A percentile compares a stretch with the other conserved stretches of the same genome.
Conservation (phyloP, 2,113 vertebrate species). For the Myotis davidii region DNA sequence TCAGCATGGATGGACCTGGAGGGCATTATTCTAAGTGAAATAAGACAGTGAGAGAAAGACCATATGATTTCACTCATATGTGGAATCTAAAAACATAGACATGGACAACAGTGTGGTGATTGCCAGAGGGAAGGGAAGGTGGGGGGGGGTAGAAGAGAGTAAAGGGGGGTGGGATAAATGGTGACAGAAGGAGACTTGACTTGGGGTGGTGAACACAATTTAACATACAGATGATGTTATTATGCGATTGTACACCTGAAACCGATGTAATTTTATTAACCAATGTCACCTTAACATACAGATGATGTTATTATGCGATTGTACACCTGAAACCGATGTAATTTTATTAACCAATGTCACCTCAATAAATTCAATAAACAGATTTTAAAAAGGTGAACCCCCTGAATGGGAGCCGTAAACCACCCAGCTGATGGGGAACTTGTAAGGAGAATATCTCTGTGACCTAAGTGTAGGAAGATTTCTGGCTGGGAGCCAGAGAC, state of each 20-base stretch:
- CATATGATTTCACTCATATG: neutral
- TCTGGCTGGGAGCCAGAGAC: neutral
- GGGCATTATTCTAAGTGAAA: neutral
- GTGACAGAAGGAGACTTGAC: neutral
- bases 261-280: neutral
- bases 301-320: neutral
- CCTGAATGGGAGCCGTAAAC: neutral
- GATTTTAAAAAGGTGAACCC: neutral
- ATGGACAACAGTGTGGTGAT: neutral
- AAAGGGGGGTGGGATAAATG: neutral
- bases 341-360: neutral
- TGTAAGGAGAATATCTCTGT: constrained; percentile 20
- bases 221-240: neutral
- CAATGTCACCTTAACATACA: neutral
- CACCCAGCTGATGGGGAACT: neutral
- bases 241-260: neutral
- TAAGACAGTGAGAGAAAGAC: neutral
- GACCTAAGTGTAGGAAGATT: constrained; percentile 24
- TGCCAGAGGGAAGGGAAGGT: neutral
- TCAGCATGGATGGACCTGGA: neutral
- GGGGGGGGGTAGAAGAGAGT: neutral
- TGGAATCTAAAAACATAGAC: neutral
- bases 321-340: too few relatives aligned
- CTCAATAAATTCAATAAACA: neutral
- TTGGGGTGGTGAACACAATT: neutral